Percentiles rank a stretch among this genome's conserved stretches.
Evolutionary conservation across 2,113 vertebrate genomes (phyloP).

Genomic region (Tetrax tetrax): DNA sequence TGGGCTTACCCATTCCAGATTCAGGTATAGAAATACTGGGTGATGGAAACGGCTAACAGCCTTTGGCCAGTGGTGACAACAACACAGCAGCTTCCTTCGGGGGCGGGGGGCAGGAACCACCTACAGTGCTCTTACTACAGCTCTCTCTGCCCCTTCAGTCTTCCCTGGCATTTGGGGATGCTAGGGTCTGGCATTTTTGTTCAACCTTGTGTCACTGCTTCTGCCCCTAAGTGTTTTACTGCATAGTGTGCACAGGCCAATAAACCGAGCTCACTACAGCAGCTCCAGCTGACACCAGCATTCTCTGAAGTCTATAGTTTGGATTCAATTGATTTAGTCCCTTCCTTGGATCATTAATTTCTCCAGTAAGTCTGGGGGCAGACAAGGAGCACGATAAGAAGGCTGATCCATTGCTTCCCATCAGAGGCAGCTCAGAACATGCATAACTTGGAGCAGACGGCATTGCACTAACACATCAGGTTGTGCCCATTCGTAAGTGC

Average conservation of each 20-base stretch:
- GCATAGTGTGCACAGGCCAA: not conserved
- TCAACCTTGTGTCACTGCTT: not conserved
- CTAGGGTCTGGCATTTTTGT: not conserved
- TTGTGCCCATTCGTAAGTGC: not conserved
- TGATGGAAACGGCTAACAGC: not conserved
- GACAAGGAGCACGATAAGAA: not conserved
- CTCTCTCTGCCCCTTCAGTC: not conserved
- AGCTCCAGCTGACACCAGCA: not conserved
- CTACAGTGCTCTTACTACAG: not conserved
- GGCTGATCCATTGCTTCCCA: slow-evolving; percentile 9
- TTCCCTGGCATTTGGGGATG: not conserved
- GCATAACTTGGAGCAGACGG: not conserved
- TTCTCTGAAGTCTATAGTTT: not conserved
- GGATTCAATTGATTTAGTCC: not conserved
- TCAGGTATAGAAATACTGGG: not conserved
- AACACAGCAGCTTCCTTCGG: not conserved
- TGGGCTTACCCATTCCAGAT: not conserved
- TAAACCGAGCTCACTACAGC: not conserved
- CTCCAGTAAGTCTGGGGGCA: not conserved
- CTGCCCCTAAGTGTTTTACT: not conserved
- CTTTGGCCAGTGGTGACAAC: not conserved
- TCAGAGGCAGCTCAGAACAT: not conserved
- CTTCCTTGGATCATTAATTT: slow-evolving; percentile 1
- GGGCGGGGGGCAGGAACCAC: not conserved
- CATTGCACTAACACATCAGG: not conserved